These are phyloP conservation scores for Ptychoptera albimana DNA, from an alignment of 2,888 invertebrate species.

Conservation along the genomic window DNA sequence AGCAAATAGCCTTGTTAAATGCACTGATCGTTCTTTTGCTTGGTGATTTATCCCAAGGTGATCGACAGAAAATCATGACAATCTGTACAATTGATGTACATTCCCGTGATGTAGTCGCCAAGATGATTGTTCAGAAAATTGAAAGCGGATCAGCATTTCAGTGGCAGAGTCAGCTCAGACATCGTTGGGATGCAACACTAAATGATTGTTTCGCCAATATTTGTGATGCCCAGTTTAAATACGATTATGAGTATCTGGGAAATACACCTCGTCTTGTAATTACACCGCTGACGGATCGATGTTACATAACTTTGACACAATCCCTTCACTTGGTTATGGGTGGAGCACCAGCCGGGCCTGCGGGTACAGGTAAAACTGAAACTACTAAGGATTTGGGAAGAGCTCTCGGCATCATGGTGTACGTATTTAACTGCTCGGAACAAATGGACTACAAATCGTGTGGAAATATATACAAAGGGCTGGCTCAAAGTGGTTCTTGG, in stretches of 20 bases:
- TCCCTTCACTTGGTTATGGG: slow-evolving; percentile 89
- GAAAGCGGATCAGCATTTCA: slow-evolving; percentile 68
- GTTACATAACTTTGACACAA: slow-evolving; percentile 90
- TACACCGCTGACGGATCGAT: slow-evolving; percentile 87
- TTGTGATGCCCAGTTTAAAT: slow-evolving; percentile 85
- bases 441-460: slow-evolving; percentile 97
- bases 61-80: slow-evolving; percentile 93
- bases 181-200: slow-evolving; percentile 56
- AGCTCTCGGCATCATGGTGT: slow-evolving; percentile 94
- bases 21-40: slow-evolving; percentile 66
- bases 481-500: slow-evolving; percentile 92
- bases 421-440: slow-evolving; percentile 93
- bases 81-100: slow-evolving; percentile 95
- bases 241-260: slow-evolving; percentile 88
- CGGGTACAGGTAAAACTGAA: slow-evolving; percentile 93
- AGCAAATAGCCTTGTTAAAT: slow-evolving; percentile 73
- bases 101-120: slow-evolving; percentile 83
- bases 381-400: slow-evolving; percentile 94
- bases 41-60: slow-evolving; percentile 66
- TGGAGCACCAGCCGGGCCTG: slow-evolving; percentile 90
- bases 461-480: slow-evolving; percentile 87
- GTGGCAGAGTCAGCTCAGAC: slow-evolving; percentile 80
- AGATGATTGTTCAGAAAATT: slow-evolving; percentile 68
- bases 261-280: slow-evolving; percentile 89
- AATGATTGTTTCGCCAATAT: slow-evolving; percentile 86